Evolutionary conservation across 2,797 vertebrate genomes (phyloP).

Genomic region (Oophaga sylvatica): DNA sequence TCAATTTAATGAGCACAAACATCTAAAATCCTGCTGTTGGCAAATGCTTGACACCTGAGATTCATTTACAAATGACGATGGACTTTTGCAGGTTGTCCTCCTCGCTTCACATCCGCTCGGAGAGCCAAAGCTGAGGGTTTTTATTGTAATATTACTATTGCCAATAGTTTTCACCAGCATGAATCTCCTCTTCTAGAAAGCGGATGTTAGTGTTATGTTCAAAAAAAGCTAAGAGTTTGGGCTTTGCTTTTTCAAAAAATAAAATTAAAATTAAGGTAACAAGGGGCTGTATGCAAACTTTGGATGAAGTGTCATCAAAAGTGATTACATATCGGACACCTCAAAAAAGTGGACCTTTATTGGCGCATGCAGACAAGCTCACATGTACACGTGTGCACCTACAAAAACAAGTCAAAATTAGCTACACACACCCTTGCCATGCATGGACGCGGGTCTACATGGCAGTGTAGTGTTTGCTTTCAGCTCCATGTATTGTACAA

Average conservation of each 20-base stretch:
- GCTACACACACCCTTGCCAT: constrained; percentile 61
- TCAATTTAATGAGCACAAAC: constrained; percentile 56
- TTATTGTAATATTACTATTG: constrained; percentile 59
- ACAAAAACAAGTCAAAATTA: constrained; percentile 62
- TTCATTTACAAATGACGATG: constrained; percentile 60
- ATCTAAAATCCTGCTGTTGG: constrained; percentile 63
- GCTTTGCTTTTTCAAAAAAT: constrained; percentile 41
- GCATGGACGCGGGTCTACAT: constrained; percentile 65
- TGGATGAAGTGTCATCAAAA: constrained; percentile 51
- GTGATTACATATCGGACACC: constrained; percentile 65
- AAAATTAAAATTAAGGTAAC: constrained; percentile 27
- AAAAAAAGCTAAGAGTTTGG: constrained; percentile 52
- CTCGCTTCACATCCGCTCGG: constrained; percentile 56
- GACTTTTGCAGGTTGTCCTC: constrained; percentile 61
- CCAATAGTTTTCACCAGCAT: constrained; percentile 58
- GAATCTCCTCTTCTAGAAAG: constrained; percentile 53
- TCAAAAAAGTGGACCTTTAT: constrained; percentile 67
- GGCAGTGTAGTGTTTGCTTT: constrained; percentile 49
- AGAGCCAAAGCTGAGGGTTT: constrained; percentile 60
- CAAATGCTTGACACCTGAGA: constrained; percentile 63
- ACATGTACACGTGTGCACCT: constrained; percentile 68
- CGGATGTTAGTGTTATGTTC: constrained; percentile 52
- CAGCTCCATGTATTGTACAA: constrained; percentile 56
- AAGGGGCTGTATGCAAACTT: constrained; percentile 57
- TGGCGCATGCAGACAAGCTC: constrained; percentile 80